Evolutionary conservation across 2,888 invertebrate species (phyloP), one percentile per base, ranked within the genome.

Genomic region (Drosophila nigricruria): DNA sequence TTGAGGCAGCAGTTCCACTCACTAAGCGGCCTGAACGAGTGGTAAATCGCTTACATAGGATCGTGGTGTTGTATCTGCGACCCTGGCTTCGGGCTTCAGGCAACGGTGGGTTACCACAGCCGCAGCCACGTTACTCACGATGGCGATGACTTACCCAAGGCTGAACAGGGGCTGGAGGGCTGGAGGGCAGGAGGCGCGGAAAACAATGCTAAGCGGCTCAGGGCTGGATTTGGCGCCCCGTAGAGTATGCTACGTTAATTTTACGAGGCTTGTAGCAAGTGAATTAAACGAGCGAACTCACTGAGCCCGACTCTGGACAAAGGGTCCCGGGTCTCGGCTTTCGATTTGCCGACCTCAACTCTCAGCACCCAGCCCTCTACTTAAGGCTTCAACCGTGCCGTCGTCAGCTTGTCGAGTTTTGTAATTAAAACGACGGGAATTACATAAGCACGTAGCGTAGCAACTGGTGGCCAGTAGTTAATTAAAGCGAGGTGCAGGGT

Each of bases 381-480:
- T 77, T 72, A 66, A 65, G 56, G 43, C 58, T 36, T 54, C 58
- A 73, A 34, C 53, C 60, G 59, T 65, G 70, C 70, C 64, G 45
- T 43, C 60, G 38, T 47, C 77, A 67, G 77, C 67, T 77, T 82
- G 80, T 84, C 73, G 80, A 80, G 77, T 80, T 84, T 84, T 71
- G 84, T 82, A 86, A 89, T 86, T 86, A 87, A 86, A 86, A 70
- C 76, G 74, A 77, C 71, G 61, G 61, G 85, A 84, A 82, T 89
- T 82, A 84, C 85, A 77, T 87, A 77, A 84, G 85, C 89, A 89
- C 80, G 80, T 84, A 67, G 47, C 36, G 18, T 64, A 76, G 87
- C 85, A 85, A 85, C 85, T 88, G 70, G 85, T 85, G 89, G 81
- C 69, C 79, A 77, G 72, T 63, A 77, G 84, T 81, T 83, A 87